phyloP scores from a whole-genome alignment of 2,797 vertebrate genomes.

The Coracias cyanogaster region DNA sequence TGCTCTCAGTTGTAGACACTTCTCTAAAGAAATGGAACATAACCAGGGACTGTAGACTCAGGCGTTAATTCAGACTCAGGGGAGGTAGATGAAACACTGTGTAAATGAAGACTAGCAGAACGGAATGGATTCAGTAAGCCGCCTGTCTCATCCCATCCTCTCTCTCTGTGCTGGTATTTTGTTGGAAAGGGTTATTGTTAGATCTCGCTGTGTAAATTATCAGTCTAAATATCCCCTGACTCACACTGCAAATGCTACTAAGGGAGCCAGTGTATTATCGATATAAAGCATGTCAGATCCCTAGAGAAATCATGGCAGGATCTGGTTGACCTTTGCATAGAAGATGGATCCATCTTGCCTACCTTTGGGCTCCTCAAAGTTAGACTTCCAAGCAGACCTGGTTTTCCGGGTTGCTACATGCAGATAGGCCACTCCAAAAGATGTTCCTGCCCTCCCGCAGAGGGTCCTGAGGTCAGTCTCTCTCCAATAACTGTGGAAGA shows the following conservation, averaged over 20 bases:
- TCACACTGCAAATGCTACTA: background rate
- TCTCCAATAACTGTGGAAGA: background rate
- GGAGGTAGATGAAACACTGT: background rate
- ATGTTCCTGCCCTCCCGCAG: background rate
- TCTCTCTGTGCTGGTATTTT: background rate
- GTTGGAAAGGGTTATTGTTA: background rate
- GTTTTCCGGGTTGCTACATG: background rate
- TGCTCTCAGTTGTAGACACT: background rate
- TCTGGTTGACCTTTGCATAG: background rate
- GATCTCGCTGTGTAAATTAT: slow-evolving; percentile 12
- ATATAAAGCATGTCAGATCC: background rate
- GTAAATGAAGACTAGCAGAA: background rate
- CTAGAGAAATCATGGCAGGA: background rate
- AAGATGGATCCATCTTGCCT: background rate
- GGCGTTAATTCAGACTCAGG: background rate
- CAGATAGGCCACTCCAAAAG: background rate
- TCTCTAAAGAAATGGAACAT: background rate
- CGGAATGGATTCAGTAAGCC: background rate
- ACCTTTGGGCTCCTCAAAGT: background rate
- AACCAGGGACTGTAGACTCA: background rate
- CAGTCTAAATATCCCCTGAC: slow-evolving; percentile 49
- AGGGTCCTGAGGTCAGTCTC: background rate
- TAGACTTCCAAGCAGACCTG: background rate
- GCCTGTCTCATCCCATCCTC: background rate
- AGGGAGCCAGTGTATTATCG: background rate